Conservation (phyloP, 2,113 vertebrate genomes). For the Scophthalmus maximus region DNA sequence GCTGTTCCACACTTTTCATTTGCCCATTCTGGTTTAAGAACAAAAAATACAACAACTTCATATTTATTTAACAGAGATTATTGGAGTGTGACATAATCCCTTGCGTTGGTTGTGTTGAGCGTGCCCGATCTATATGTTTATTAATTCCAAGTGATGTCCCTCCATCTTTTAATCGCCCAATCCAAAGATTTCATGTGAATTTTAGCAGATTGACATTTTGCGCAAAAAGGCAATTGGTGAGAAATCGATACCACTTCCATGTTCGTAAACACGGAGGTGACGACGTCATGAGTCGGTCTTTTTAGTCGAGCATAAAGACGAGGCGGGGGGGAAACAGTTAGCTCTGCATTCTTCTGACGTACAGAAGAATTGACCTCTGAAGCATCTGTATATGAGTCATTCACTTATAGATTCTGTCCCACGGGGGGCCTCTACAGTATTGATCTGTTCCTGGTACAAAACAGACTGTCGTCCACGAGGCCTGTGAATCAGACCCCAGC, state of each 20-base stretch:
- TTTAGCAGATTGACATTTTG: background rate
- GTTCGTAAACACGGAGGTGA: background rate
- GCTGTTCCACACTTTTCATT: no score
- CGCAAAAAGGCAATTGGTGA: background rate
- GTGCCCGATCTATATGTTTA: background rate
- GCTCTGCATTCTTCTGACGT: background rate
- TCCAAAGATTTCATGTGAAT: background rate
- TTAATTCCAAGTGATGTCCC: background rate
- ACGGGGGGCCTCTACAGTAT: background rate
- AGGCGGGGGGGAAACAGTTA: background rate
- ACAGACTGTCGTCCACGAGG: background rate
- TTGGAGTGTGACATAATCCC: background rate
- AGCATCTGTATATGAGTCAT: background rate
- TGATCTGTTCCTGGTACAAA: constrained; percentile 6
- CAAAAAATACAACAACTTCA: no score
- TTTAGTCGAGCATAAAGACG: background rate
- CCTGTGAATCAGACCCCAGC: background rate
- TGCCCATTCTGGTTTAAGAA: no score
- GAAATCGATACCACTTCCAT: background rate
- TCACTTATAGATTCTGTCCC: background rate
- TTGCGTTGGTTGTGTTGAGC: no score
- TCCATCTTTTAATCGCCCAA: no score
- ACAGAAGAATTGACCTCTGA: background rate
- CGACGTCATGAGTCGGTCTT: background rate
- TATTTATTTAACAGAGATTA: background rate